A percentile compares a stretch with the other conserved stretches of the same genome.
Evolutionary conservation across 2,888 invertebrate genomes (phyloP).

Genomic region (Acleris literana): DNA sequence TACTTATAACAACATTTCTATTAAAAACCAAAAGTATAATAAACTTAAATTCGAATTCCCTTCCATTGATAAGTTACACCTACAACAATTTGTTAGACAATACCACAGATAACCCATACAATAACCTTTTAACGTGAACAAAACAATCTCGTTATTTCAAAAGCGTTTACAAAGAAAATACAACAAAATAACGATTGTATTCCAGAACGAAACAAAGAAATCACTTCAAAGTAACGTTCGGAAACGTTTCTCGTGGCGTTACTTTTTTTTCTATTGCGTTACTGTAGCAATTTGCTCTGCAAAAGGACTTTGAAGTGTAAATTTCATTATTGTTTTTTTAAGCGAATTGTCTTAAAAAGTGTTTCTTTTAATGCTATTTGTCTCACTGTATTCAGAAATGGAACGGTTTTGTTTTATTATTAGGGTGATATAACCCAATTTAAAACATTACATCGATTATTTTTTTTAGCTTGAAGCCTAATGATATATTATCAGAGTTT

Average conservation of each 20-base stretch:
- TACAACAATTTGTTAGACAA: background rate
- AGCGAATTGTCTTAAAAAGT: background rate
- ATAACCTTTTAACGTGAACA: background rate
- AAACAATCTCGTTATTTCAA: slow-evolving; percentile 6
- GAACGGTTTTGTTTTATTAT: background rate
- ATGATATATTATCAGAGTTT: too few relatives aligned
- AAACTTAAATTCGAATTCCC: too few relatives aligned
- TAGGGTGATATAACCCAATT: too few relatives aligned
- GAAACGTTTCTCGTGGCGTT: slow-evolving; percentile 7
- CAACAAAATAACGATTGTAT: slow-evolving; percentile 18
- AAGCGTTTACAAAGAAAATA: slow-evolving; percentile 16
- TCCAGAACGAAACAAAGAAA: slow-evolving; percentile 29
- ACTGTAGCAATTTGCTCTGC: slow-evolving; percentile 27
- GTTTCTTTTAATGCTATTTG: slow-evolving; percentile 5
- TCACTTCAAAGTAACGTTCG: slow-evolving; percentile 25
- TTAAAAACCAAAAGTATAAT: too few relatives aligned
- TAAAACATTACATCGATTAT: too few relatives aligned
- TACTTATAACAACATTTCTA: too few relatives aligned
- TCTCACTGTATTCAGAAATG: background rate
- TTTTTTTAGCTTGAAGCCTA: too few relatives aligned
- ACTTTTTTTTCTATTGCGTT: slow-evolving; percentile 30
- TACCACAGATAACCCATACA: background rate
- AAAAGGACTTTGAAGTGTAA: slow-evolving; percentile 30
- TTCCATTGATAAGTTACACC: too few relatives aligned
- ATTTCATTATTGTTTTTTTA: slow-evolving; percentile 13